Evolutionary conservation across 2,888 invertebrate genomes (phyloP).

Genomic region (Saturnia pavonia): DNA sequence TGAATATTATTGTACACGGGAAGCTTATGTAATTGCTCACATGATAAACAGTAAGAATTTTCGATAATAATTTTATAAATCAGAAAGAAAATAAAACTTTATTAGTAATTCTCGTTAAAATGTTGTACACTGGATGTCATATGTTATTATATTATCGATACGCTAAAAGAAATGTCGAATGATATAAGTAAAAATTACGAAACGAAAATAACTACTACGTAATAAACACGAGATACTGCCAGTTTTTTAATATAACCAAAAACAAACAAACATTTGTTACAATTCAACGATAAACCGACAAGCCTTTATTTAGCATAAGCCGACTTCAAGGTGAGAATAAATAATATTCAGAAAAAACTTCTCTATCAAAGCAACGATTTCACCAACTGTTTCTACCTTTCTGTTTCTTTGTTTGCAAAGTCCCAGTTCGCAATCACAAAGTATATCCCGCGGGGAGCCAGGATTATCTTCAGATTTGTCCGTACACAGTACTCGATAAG

Average conservation of each 20-base stretch:
- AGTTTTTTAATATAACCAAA: not conserved
- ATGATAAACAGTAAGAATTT: too few species aligned
- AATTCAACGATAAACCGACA: not conserved
- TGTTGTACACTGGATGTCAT: too few species aligned
- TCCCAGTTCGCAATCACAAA: constrained; percentile 58
- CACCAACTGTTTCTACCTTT: constrained; percentile 37
- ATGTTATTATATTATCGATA: too few species aligned
- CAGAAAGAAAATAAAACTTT: too few species aligned
- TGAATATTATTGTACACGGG: too few species aligned
- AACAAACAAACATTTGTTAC: not conserved
- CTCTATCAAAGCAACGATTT: constrained; percentile 37
- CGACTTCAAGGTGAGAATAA: not conserved
- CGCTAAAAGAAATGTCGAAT: too few species aligned
- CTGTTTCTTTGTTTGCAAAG: constrained; percentile 49
- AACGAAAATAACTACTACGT: not conserved
- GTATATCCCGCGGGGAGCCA: constrained; percentile 50
- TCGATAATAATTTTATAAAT: too few species aligned
- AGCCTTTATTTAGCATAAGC: not conserved
- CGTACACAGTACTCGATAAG: constrained; percentile 36
- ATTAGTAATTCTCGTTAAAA: too few species aligned
- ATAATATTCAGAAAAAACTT: constrained; percentile 3
- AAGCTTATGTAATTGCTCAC: too few species aligned
- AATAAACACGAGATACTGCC: not conserved
- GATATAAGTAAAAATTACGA: too few species aligned
- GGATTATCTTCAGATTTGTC: constrained; percentile 63